These are phyloP conservation scores for Sinelater perroti DNA, from an alignment of 2,888 invertebrate genomes.

Conservation along the genomic window DNA sequence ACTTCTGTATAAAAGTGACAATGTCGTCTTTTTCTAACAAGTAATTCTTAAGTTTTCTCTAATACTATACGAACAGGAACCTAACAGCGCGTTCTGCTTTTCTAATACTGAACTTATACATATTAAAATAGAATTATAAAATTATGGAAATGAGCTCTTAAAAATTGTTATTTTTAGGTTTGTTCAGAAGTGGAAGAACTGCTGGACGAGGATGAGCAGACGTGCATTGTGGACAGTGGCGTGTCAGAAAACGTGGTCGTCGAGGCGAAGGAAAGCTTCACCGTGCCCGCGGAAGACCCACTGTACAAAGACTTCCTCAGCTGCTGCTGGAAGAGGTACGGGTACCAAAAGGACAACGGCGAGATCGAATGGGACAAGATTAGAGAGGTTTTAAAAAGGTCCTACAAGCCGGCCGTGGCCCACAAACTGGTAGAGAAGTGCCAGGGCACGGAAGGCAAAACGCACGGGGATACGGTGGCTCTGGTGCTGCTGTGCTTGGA, in stretches of 20 bases:
- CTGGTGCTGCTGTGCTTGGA: constrained; percentile 29
- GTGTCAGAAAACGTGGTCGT: constrained; percentile 15
- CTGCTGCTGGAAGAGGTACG: constrained; percentile 30
- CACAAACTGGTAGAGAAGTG: constrained; percentile 17
- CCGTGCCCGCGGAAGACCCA: constrained; percentile 11
- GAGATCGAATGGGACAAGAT: constrained; percentile 15
- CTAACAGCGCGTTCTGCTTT: no score
- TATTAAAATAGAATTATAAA: no score
- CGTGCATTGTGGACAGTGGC: constrained; percentile 14
- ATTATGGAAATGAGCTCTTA: no score
- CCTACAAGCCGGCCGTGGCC: neutral
- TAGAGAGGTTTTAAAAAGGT: neutral
- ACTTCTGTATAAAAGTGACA: no score
- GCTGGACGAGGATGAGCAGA: constrained; percentile 18
- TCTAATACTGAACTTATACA: no score
- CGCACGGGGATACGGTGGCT: constrained; percentile 22
- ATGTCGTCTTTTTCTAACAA: no score
- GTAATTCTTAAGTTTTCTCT: no score
- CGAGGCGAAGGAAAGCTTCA: constrained; percentile 13
- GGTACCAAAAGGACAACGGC: constrained; percentile 23
- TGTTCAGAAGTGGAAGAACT: constrained; percentile 2
- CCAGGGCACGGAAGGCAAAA: constrained; percentile 11
- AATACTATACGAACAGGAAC: no score
- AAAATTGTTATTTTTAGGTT: constrained; percentile 10
- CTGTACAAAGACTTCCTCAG: constrained; percentile 27